phyloP scores from a whole-genome alignment of 1,140 invertebrate genomes.

The Coptotermes formosanus region DNA sequence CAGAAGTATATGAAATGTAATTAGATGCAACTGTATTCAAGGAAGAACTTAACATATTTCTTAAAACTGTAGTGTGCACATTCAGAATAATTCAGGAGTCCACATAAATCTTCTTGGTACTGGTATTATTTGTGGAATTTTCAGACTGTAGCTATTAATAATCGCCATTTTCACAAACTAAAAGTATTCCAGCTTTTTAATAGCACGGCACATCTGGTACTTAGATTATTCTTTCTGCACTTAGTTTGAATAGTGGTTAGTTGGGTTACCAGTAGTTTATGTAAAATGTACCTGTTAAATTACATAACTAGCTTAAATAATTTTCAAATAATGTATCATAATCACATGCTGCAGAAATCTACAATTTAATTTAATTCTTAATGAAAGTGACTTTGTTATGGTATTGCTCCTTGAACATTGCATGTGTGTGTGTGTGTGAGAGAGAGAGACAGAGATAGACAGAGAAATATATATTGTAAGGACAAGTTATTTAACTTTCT shows the following conservation, averaged over 20 bases:
- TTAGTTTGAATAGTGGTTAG: not conserved
- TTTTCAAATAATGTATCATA: not conserved
- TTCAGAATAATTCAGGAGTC: not conserved
- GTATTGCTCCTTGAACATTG: not conserved
- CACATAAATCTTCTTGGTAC: not conserved
- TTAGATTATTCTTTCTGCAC: not conserved
- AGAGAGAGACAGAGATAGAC: no score
- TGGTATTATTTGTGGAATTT: conserved; percentile 9
- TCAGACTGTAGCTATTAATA: not conserved
- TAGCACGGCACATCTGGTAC: not conserved
- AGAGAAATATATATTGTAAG: not conserved
- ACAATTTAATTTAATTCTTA: not conserved
- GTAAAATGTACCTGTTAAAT: conserved; percentile 6
- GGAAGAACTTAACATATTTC: not conserved
- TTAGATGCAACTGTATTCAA: not conserved
- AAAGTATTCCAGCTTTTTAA: no score
- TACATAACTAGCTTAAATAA: not conserved
- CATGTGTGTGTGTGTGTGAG: no score
- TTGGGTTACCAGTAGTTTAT: conserved; percentile 18
- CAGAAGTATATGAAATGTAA: not conserved
- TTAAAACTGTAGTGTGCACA: not conserved
- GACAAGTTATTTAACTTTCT: not conserved
- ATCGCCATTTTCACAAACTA: no score
- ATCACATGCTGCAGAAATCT: not conserved
- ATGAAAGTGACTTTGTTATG: not conserved